Evolutionary conservation across 92 coral and sea anemone species (phyloP).

Genomic region (Nematostella vectensis): DNA sequence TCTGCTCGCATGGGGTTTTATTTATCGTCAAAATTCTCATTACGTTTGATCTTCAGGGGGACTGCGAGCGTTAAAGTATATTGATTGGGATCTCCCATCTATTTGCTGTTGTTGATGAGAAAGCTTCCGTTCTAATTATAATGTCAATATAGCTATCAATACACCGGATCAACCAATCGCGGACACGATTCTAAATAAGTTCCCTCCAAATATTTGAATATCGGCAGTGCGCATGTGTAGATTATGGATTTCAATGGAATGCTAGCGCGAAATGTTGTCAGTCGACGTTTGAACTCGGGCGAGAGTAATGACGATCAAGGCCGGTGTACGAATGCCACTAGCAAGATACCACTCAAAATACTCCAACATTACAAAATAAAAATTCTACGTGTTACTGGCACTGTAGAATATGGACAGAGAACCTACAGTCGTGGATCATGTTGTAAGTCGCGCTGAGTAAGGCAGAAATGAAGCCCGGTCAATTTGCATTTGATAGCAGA

Average conservation of each 20-base stretch:
- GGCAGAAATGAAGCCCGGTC: constrained; percentile 37
- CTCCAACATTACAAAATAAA: constrained; percentile 45
- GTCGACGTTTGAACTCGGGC: constrained; percentile 75
- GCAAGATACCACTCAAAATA: no score
- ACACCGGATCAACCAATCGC: neutral
- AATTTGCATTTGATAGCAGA: constrained; percentile 74
- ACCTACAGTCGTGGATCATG: constrained; percentile 42
- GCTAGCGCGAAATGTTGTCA: constrained; percentile 75
- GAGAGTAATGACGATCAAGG: constrained; percentile 82
- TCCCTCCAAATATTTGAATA: neutral
- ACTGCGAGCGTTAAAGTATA: constrained; percentile 1
- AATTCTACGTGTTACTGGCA: no score
- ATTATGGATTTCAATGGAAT: constrained; percentile 84
- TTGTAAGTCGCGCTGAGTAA: constrained; percentile 59
- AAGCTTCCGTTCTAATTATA: constrained; percentile 4
- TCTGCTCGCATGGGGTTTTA: neutral
- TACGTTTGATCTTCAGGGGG: neutral
- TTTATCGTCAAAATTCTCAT: no score
- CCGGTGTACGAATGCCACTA: no score
- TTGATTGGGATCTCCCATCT: neutral
- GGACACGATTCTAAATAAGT: neutral
- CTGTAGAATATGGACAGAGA: constrained; percentile 74
- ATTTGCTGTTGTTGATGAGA: constrained; percentile 4
- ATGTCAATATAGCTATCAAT: neutral
- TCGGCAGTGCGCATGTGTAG: constrained; percentile 68